Conservation (phyloP, 2,797 vertebrate genomes). For the Hoplostethus mediterraneus region DNA sequence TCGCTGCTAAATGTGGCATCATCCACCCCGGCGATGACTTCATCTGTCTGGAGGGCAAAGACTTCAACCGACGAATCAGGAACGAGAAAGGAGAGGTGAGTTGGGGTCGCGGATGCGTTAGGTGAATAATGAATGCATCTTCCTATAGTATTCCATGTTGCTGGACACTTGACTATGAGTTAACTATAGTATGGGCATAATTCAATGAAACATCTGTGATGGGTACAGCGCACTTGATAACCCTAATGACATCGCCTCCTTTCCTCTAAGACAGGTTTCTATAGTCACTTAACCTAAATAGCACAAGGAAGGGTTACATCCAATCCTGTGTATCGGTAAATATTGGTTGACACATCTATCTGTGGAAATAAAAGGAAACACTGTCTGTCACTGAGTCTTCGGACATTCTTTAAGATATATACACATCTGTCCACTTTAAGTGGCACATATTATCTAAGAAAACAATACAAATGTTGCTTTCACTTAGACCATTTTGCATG, state of each 20-base stretch:
- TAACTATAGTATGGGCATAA: neutral
- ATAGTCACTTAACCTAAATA: neutral
- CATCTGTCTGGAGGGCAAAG: slow-evolving; percentile 92
- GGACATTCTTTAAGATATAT: neutral
- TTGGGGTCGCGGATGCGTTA: neutral
- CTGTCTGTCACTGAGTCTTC: neutral
- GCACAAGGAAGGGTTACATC: neutral
- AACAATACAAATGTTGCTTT: slow-evolving; percentile 13
- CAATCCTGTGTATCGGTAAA: neutral
- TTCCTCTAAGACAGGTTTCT: neutral
- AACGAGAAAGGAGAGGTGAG: slow-evolving; percentile 94
- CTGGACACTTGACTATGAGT: neutral
- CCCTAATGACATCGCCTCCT: neutral
- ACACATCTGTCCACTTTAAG: neutral
- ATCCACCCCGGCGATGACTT: slow-evolving; percentile 93
- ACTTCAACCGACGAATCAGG: slow-evolving; percentile 93
- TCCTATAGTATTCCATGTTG: neutral
- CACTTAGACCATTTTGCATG: slow-evolving; percentile 10
- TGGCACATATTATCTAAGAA: slow-evolving; percentile 2
- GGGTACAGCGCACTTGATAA: neutral
- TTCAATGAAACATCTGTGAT: neutral
- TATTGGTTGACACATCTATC: neutral
- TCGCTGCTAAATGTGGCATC: slow-evolving; percentile 93
- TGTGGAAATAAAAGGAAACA: neutral
- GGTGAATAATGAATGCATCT: neutral